phyloP scores from a whole-genome alignment of 2,797 vertebrate genomes.

The Falco concolor region DNA sequence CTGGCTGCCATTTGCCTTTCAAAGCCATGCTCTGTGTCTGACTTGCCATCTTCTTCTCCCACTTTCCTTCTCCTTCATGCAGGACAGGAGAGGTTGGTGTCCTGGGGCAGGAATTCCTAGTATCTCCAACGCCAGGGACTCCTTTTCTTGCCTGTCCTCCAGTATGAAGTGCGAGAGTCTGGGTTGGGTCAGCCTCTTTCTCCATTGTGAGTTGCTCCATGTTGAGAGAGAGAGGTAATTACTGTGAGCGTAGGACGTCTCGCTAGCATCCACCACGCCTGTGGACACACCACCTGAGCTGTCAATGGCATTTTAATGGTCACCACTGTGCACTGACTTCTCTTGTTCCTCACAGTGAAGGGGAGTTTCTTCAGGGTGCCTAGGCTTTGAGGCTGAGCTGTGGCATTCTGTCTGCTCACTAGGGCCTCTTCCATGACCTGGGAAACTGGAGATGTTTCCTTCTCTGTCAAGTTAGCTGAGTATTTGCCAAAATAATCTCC shows the following conservation, averaged over 20 bases:
- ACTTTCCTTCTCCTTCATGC: not conserved
- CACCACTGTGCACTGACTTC: not conserved
- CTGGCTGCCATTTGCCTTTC: not conserved
- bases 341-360: not conserved
- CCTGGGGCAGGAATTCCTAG: not conserved
- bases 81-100: not conserved
- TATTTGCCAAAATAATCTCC: not conserved
- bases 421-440: not conserved
- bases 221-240: not conserved
- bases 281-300: not conserved
- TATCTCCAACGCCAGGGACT: not conserved
- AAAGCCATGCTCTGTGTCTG: not conserved
- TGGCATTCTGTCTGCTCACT: not conserved
- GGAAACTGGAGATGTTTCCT: not conserved
- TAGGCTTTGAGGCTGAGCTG: not conserved
- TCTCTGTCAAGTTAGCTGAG: not conserved
- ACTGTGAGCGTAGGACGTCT: not conserved
- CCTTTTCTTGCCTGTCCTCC: not conserved
- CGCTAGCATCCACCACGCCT: not conserved
- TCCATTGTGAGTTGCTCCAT: not conserved
- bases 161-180: not conserved
- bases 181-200: not conserved
- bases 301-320: not conserved
- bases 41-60: not conserved
- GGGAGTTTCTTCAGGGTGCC: not conserved